Evolutionary conservation across 1,140 invertebrate genomes (phyloP), one percentile per base, ranked within the genome.

Genomic region (Cotesia vestalis): DNA sequence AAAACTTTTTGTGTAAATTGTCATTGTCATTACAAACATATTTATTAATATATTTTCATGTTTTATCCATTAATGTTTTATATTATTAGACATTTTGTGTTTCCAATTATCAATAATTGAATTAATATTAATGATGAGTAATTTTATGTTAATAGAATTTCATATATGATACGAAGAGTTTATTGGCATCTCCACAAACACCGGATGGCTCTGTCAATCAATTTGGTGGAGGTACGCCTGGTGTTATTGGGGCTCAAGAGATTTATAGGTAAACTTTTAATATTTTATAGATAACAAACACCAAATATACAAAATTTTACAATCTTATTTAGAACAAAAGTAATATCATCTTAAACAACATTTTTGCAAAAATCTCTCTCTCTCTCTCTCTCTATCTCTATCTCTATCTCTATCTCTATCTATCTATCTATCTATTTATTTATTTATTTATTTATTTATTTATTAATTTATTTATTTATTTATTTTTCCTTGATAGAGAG

Each of bases 171-270:
- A 93, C 94, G 55, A 92, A 94, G 85, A 91, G 87, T 77, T 88
- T 95, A 86, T 82, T 94, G 75, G 90, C 92, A 79, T 92, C 91
- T 77, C 92, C 92, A 55, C 90, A 90, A 76, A 92, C 92, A 67
- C 92, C 91, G 3, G 91, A 92, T 78, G 87, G 88, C 59, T 86
- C 88, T 61, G 84, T 89, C 76, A 77, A 87, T 74, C 81, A 88
- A 77, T 89, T 89, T 82, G 80, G 87, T 63, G 86, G 88, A 27
- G 91, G 89, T 64, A 97, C 95, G 36, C 95, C 96, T 34, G 95
- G 96, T 74, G 96, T 98, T 9, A 97, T 98, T 77, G 96, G 96
- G 72, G 94, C 95, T 72, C 96, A 97, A 88, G 95, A 97, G 88
- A 94, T 97, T 61, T 97, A 97, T 85, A 91, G 91, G 92, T 94